A percentile compares a stretch with the other conserved stretches of the same genome.
These are phyloP conservation scores for Leucoraja ocellata DNA, from an alignment of 2,797 vertebrate genomes.

Conservation along the genomic window DNA sequence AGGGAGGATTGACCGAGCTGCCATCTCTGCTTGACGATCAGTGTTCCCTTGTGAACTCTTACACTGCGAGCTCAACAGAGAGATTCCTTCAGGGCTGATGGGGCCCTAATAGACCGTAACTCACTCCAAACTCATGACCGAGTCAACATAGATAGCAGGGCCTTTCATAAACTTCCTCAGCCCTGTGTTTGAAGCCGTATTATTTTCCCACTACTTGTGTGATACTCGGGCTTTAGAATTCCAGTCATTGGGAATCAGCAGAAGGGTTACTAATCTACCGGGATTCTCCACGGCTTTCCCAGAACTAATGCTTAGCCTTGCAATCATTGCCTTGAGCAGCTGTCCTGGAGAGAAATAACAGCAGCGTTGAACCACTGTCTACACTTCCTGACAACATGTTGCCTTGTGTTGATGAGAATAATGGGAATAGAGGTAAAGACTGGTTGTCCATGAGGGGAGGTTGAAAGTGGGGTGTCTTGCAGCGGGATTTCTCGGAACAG, in stretches of 20 bases:
- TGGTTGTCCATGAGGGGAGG: background rate
- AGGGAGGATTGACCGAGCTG: background rate
- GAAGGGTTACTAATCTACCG: background rate
- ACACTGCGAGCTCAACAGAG: background rate
- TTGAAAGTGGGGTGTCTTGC: background rate
- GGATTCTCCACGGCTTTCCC: background rate
- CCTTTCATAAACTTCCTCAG: background rate
- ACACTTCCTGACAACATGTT: background rate
- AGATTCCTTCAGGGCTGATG: background rate
- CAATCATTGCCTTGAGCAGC: background rate
- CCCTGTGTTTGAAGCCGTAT: background rate
- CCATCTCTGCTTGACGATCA: background rate
- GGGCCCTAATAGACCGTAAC: background rate
- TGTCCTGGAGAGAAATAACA: background rate
- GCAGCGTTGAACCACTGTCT: background rate
- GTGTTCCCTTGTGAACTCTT: background rate
- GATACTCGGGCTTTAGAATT: background rate
- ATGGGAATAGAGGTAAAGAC: no score
- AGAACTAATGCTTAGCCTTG: background rate
- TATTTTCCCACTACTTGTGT: background rate
- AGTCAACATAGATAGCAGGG: background rate
- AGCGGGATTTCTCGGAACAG: background rate
- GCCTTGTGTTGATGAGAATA: background rate
- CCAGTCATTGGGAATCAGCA: background rate
- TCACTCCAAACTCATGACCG: background rate